Base-by-base conservation (phyloP, 2,888 invertebrate species). In the Cheilosia scutellata region DNA sequence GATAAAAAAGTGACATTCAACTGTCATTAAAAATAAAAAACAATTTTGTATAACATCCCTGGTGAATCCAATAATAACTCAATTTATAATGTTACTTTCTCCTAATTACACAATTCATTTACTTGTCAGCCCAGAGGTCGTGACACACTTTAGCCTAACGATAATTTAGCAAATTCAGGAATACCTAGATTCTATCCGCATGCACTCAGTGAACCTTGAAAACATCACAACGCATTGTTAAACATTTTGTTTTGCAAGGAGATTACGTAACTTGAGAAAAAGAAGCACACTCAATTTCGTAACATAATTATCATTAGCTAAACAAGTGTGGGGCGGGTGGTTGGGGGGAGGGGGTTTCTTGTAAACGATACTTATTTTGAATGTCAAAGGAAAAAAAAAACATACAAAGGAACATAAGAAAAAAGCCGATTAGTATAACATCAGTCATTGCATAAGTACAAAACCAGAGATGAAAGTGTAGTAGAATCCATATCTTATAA, bases 131-230 rank as follows among this genome's bases (percentile, higher is more conserved):
- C 44, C 31, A 42, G 13, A 72, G 44, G 6, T 16, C 20, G n/a
- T 33, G 25, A 4, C n/a, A 33, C 20, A 44, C 37, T 55, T 47
- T 16, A 42, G 4, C 51, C 31, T 4, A 33, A 42, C n/a, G n/a
- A 42, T 29, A 16, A 68, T n/a, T 55, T 55, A 20, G 20, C 68
- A 58, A n/a, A 53, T 51, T 9, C 6, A 37, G 27, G 31, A 27
- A 27, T 27, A 20, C 9, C 20, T 11, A 4, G 25, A 49, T 62
- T 47, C 62, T 49, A 57, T n/a, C 40, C 37, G n/a, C n/a, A 40
- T 72, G 72, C 65, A 79, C 80, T 63, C 20, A 53, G 5, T 65
- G 71, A 72, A 71, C 78, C 71, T 72, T 79, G 79, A 72, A 72
- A 72, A 79, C 60, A 51, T 79, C 57, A 44, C 65, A 53, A 51